phyloP scores from a whole-genome alignment of 1,140 invertebrate species.

The Diploscapter pachys region DNA sequence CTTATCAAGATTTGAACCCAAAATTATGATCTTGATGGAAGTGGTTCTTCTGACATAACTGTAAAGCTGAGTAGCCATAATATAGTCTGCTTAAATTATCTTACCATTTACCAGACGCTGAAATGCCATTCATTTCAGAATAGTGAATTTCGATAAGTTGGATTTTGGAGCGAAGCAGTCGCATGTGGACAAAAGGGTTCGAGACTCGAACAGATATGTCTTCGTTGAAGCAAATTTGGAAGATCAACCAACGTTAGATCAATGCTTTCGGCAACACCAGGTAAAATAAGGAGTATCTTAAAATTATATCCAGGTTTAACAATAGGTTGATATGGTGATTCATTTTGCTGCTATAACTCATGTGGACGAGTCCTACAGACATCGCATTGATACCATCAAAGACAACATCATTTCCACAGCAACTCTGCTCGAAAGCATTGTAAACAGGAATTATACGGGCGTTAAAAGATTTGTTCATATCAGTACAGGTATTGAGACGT shows the following conservation, averaged over 20 bases:
- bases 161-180: constrained; percentile 47
- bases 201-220: constrained; percentile 45
- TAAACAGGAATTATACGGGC: constrained; percentile 33
- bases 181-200: constrained; percentile 42
- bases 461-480: constrained; percentile 56
- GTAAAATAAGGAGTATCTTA: constrained; percentile 20
- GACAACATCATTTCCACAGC: constrained; percentile 58
- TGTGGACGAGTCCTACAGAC: constrained; percentile 58
- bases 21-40: too few relatives aligned
- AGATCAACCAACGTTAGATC: constrained; percentile 39
- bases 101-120: not conserved
- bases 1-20: too few relatives aligned
- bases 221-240: constrained; percentile 49
- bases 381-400: constrained; percentile 58
- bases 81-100: not conserved
- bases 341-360: constrained; percentile 59
- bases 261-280: constrained; percentile 44
- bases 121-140: constrained; percentile 33
- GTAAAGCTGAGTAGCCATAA: too few relatives aligned
- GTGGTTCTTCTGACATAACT: too few relatives aligned
- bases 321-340: constrained; percentile 55
- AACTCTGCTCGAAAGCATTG: constrained; percentile 51
- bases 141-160: constrained; percentile 55
- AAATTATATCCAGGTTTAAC: constrained; percentile 11
- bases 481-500: constrained; percentile 46